Percentiles rank a stretch among this genome's conserved stretches.
phyloP scores from a whole-genome alignment of 2,113 vertebrate genomes.

The Chroicocephalus ridibundus region DNA sequence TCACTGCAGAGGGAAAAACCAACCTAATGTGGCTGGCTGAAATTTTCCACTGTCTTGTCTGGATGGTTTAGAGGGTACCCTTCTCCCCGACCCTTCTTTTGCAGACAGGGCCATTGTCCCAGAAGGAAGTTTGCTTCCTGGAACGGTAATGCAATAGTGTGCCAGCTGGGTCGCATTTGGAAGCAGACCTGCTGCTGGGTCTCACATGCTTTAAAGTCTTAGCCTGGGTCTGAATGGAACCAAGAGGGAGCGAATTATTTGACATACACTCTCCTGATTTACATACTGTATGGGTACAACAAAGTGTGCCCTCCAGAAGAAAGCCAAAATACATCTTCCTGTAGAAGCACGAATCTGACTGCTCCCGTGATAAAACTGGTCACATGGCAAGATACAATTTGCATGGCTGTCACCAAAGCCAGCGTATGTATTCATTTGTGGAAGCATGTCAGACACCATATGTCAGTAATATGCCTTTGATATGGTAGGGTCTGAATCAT shows the following conservation, averaged over 20 bases:
- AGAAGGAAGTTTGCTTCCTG: neutral
- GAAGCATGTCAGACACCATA: conserved; percentile 7
- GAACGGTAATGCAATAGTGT: neutral
- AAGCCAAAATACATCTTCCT: neutral
- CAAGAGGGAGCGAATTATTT: neutral
- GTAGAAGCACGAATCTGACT: neutral
- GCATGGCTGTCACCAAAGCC: neutral
- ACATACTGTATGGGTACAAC: neutral
- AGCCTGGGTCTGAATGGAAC: neutral
- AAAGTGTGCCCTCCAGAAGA: neutral
- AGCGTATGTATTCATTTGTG: neutral
- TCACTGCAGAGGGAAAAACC: neutral
- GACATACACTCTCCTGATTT: neutral
- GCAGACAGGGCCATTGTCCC: neutral
- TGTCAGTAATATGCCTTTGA: conserved; percentile 34
- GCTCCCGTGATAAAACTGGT: neutral
- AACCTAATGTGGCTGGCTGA: neutral
- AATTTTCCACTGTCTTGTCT: neutral
- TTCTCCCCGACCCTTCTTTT: neutral
- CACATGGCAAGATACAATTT: neutral
- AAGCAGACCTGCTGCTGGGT: neutral
- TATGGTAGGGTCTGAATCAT: neutral
- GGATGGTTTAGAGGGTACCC: neutral
- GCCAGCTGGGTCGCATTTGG: neutral
- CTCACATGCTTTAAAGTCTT: neutral